A percentile compares a stretch with the other conserved stretches of the same genome.
phyloP scores from a whole-genome alignment of 2,888 invertebrate species.

The Volucella inanis region DNA sequence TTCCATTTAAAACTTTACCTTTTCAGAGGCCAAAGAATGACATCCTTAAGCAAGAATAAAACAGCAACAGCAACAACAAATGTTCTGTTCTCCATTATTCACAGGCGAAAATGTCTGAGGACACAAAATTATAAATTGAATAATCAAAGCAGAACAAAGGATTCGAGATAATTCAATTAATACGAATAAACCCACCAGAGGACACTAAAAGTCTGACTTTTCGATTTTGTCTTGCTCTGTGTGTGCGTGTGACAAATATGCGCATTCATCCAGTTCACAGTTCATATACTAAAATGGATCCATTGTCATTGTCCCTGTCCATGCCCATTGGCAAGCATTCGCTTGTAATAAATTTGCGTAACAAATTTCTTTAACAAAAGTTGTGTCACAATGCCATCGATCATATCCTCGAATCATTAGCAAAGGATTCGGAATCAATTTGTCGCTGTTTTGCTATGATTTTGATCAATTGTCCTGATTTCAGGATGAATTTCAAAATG shows the following conservation, averaged over 20 bases:
- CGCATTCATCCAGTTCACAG: slow-evolving; percentile 32
- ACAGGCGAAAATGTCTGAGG: slow-evolving; percentile 49
- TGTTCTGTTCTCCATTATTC: slow-evolving; percentile 49
- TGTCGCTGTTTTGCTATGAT: slow-evolving; percentile 65
- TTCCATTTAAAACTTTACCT: slow-evolving; percentile 64
- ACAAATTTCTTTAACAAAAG: slow-evolving; percentile 56
- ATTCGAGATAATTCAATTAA: slow-evolving; percentile 70
- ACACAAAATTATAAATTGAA: slow-evolving; percentile 71
- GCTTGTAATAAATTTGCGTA: slow-evolving; percentile 73
- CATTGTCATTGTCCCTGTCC: slow-evolving; percentile 35
- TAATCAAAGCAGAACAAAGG: slow-evolving; percentile 69
- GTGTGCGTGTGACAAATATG: slow-evolving; percentile 32
- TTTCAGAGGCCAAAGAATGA: slow-evolving; percentile 26
- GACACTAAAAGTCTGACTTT: slow-evolving; percentile 29
- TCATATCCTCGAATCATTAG: slow-evolving; percentile 67
- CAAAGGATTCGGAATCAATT: slow-evolving; percentile 65
- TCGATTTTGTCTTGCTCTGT: not conserved
- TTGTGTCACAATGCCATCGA: slow-evolving; percentile 71
- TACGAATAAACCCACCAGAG: slow-evolving; percentile 36
- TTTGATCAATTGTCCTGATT: slow-evolving; percentile 63
- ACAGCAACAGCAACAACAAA: slow-evolving; percentile 11
- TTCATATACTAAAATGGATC: slow-evolving; percentile 8
- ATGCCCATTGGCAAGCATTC: slow-evolving; percentile 63
- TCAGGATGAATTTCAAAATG: not conserved
- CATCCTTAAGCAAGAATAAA: slow-evolving; percentile 27